Percentiles rank a stretch among this genome's conserved stretches.
Evolutionary conservation across 2,113 vertebrate genomes (phyloP).

Genomic region (Brevimyrus niger): DNA sequence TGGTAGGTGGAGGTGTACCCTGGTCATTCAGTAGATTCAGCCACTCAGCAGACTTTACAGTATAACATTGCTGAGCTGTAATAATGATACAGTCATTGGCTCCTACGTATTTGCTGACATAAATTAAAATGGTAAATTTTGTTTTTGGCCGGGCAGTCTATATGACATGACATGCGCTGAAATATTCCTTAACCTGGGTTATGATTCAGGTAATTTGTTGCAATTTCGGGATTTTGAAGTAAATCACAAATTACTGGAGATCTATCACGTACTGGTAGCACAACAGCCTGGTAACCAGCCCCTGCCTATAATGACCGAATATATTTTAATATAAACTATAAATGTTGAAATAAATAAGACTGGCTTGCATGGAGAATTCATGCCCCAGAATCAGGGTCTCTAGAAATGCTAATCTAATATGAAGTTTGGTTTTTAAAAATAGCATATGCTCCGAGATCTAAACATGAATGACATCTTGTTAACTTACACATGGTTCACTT

Average conservation of each 20-base stretch:
- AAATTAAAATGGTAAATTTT: no score
- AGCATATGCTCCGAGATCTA: not conserved
- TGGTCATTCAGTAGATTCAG: no score
- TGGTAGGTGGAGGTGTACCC: no score
- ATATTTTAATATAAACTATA: not conserved
- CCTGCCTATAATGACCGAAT: not conserved
- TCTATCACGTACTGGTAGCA: not conserved
- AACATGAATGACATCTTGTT: conserved; percentile 9
- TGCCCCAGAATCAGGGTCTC: not conserved
- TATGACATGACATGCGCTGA: not conserved
- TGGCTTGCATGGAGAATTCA: not conserved
- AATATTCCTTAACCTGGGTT: not conserved
- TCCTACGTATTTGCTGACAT: no score
- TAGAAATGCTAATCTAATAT: not conserved
- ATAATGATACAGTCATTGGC: no score
- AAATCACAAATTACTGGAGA: not conserved
- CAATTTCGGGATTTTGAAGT: not conserved
- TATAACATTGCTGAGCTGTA: no score
- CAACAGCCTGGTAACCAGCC: not conserved
- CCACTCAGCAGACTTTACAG: no score
- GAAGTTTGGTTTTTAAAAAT: not conserved
- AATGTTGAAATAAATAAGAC: not conserved
- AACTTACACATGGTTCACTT: conserved; percentile 11
- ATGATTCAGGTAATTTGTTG: not conserved
- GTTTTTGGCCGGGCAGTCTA: no score